These are phyloP conservation scores for Lycocerus yunnanus DNA, from an alignment of 2,888 invertebrate species.

Conservation along the genomic window DNA sequence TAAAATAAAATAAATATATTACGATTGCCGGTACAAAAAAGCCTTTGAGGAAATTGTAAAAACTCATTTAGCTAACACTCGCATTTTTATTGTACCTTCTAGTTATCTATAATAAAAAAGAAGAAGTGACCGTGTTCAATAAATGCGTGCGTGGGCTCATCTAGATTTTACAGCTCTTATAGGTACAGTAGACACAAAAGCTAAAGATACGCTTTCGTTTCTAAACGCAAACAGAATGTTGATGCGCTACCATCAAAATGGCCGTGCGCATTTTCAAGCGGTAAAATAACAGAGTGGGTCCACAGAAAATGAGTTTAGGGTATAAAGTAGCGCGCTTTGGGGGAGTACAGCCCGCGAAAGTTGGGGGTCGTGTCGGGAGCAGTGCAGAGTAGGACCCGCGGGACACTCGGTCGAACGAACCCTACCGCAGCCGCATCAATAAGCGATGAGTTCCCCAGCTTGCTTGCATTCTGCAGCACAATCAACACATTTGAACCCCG, in stretches of 20 bases:
- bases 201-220: conserved; percentile 26
- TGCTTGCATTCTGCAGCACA: conserved; percentile 28
- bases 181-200: conserved; percentile 28
- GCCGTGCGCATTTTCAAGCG: conserved; percentile 31
- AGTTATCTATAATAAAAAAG: conserved; percentile 3
- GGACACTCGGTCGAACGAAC: conserved; percentile 27
- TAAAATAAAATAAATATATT: neutral
- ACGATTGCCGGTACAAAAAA: neutral
- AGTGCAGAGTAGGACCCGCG: conserved; percentile 30
- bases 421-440: conserved; percentile 33
- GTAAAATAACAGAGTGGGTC: conserved; percentile 31
- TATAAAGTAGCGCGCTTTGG: conserved; percentile 28
- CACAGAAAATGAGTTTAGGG: conserved; percentile 33
- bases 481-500: conserved; percentile 25
- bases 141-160: conserved; percentile 20
- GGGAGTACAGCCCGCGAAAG: conserved; percentile 23
- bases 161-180: conserved; percentile 30
- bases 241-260: conserved; percentile 30
- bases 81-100: neutral
- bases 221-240: conserved; percentile 31
- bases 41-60: neutral
- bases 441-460: conserved; percentile 30
- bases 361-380: conserved; percentile 19
- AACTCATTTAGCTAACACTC: neutral
- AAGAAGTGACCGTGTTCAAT: conserved; percentile 4